A percentile compares a stretch with the other conserved stretches of the same genome.
Evolutionary conservation across 2,797 vertebrate genomes (phyloP).

Genomic region (Myiotriccus ornatus): DNA sequence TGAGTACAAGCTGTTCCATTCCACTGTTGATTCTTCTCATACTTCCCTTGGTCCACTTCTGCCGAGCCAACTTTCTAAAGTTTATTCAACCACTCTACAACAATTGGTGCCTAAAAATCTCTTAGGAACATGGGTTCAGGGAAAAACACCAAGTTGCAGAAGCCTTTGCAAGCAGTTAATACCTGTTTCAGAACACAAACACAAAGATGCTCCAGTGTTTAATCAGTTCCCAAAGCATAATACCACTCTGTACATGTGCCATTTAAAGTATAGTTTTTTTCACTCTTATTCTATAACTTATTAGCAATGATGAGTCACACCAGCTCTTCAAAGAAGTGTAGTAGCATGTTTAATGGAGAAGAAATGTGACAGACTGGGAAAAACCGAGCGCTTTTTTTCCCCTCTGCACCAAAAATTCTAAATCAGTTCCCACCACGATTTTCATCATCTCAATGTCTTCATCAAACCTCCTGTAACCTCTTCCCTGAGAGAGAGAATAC

Average conservation of each 20-base stretch:
- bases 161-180: background rate
- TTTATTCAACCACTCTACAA: background rate
- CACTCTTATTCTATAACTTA: background rate
- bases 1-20: background rate
- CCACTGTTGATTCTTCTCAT: background rate
- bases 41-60: background rate
- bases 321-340: background rate
- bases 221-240: background rate
- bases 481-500: background rate
- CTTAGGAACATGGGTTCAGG: background rate
- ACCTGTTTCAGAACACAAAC: background rate
- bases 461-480: background rate
- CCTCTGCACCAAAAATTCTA: background rate
- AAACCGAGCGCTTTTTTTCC: fast-evolving
- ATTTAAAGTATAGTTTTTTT: background rate
- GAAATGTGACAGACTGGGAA: background rate
- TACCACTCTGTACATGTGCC: background rate
- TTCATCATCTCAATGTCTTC: background rate
- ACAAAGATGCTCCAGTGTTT: background rate
- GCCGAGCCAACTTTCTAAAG: background rate
- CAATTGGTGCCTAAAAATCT: background rate
- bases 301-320: background rate
- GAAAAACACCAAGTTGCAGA: background rate
- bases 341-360: background rate
- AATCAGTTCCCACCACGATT: background rate